phyloP scores from a whole-genome alignment of 2,888 invertebrate species.

The Carabus problematicus region DNA sequence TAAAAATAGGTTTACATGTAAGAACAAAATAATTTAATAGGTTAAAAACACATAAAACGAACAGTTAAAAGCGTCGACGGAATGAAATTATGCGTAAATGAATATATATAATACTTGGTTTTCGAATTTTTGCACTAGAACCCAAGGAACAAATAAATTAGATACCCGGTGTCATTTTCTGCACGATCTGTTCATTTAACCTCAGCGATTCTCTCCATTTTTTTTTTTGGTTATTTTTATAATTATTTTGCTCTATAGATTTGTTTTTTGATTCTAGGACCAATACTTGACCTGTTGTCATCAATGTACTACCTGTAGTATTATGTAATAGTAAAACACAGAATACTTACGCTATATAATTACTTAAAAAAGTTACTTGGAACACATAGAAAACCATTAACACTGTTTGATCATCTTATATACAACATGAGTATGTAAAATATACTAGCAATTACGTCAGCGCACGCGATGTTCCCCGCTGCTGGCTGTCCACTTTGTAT shows the following conservation, averaged over 20 bases:
- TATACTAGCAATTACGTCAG: slow-evolving; percentile 40
- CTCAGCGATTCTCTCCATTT: too few species aligned
- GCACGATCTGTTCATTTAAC: too few species aligned
- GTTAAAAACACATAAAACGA: too few species aligned
- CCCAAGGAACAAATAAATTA: too few species aligned
- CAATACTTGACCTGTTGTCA: slow-evolving; percentile 27
- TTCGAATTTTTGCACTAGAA: too few species aligned
- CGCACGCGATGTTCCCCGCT: slow-evolving; percentile 31
- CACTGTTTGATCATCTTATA: slow-evolving; percentile 36
- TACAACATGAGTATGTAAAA: slow-evolving; percentile 40
- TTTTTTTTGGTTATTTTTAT: too few species aligned
- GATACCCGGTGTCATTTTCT: too few species aligned
- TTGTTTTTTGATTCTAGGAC: slow-evolving; percentile 31
- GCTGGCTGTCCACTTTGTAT: slow-evolving; percentile 25
- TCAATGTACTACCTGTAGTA: slow-evolving; percentile 26
- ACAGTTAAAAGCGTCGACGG: too few species aligned
- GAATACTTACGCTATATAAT: slow-evolving; percentile 25
- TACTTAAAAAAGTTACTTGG: slow-evolving; percentile 42
- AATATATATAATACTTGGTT: too few species aligned
- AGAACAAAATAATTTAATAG: too few species aligned
- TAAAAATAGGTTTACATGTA: too few species aligned
- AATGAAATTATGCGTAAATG: too few species aligned
- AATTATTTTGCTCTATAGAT: slow-evolving; percentile 1
- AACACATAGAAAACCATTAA: slow-evolving; percentile 42
- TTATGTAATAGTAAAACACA: slow-evolving; percentile 36